Base-by-base conservation (phyloP, 2,888 invertebrate genomes). In the Imbricaverruca yamaguchii region DNA sequence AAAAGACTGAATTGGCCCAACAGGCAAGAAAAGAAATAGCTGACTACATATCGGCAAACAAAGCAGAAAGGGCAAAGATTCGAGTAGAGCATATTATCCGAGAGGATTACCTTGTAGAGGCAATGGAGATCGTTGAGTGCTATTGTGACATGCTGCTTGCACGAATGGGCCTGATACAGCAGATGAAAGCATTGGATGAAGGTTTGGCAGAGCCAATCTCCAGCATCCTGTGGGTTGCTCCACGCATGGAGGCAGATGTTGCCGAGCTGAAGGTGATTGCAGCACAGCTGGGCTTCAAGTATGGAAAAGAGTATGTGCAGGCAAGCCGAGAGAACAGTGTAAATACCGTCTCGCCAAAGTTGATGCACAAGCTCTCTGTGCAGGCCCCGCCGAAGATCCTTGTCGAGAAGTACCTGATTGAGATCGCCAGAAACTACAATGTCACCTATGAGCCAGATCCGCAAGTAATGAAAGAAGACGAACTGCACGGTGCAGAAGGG, bases 91-190 rank as follows among this genome's bases (percentile, higher is more conserved):
- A 98, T 85, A 99, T 99, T 82, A 97, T 99, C 85, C 92, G 99
- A 79, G 98, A 98, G 89, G 99, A 99, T 88, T 99, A 99, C 87
- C 91, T 98, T 88, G 98, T 99, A 7, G 99, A 99, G 89, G 98
- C 98, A 0, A 96, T 98, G 94, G 99, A 99, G 89, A 91, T 99
- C 82, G 92, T 99, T 0, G 99, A 99, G 89, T 98, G 99, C 97
- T 99, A 97, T 87, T 98, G 99, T 88, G 99, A 99, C 89, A 89
- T 99, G 81, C 88, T 99, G 78, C 88, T 99, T 81, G 98, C 99
- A 0, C 91, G 99, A 85, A 98, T 98, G 89, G 84, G 83, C 10
- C 90, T 99, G 15, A 92, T 99, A 81, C 96, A 96, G 74, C 97
- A 97, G 88, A 96, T 97, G 94, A 97, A 97, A 90, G 82, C 80